These are phyloP conservation scores for Thinocorus orbignyianus DNA, from an alignment of 2,113 vertebrate species.

Conservation along the genomic window DNA sequence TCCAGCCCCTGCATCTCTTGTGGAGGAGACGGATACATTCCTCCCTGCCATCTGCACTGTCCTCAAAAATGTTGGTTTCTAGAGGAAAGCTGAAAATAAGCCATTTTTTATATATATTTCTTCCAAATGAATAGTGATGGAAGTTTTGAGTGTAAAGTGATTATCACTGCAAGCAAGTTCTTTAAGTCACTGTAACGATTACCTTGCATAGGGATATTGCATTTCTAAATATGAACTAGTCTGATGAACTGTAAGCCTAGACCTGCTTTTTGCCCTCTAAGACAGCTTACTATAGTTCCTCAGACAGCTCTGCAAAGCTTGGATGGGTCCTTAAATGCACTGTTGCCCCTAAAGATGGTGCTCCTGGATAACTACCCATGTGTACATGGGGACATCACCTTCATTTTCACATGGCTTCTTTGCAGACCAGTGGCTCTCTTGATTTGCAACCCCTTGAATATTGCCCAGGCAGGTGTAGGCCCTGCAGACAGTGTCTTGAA, in stretches of 20 bases:
- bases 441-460: neutral
- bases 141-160: neutral
- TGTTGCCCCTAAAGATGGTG: neutral
- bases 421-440: neutral
- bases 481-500: neutral
- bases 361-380: neutral
- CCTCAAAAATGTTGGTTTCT: neutral
- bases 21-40: neutral
- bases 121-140: neutral
- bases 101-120: neutral
- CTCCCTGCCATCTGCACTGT: accelerated
- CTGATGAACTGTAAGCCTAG: neutral
- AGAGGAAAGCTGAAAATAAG: neutral
- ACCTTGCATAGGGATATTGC: neutral
- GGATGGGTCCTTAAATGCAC: neutral
- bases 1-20: neutral
- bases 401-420: neutral
- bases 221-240: neutral
- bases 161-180: neutral
- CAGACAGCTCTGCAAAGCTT: neutral
- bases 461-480: neutral
- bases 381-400: neutral
- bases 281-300: neutral
- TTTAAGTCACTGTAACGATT: neutral
- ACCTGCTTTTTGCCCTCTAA: neutral